Evolutionary conservation across 2,797 vertebrate species (phyloP).

Genomic region (Esox masquinongy): DNA sequence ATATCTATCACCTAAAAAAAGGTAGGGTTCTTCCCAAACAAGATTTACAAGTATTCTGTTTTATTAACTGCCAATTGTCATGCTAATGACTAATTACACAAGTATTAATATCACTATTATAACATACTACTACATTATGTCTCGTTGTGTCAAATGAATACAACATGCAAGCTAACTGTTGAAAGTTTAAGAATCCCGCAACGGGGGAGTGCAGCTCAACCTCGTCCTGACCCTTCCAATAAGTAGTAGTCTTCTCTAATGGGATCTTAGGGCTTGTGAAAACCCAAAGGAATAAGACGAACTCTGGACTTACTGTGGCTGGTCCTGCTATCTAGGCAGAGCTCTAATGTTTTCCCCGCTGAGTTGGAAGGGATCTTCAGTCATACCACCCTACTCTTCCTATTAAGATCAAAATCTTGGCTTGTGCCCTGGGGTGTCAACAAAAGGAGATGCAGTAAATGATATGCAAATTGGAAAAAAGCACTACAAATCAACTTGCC

Average conservation of each 20-base stretch:
- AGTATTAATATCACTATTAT: background rate
- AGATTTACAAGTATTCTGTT: background rate
- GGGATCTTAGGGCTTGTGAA: slow-evolving; percentile 49
- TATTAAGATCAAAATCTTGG: slow-evolving; percentile 81
- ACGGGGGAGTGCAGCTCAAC: slow-evolving; percentile 20
- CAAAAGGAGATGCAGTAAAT: slow-evolving; percentile 82
- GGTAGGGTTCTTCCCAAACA: background rate
- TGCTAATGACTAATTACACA: background rate
- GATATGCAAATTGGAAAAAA: slow-evolving; percentile 79
- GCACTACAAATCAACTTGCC: slow-evolving; percentile 73
- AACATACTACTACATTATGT: background rate
- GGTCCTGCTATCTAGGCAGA: slow-evolving; percentile 61
- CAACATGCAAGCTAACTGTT: background rate
- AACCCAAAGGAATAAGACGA: slow-evolving; percentile 53
- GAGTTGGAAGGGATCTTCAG: slow-evolving; percentile 70
- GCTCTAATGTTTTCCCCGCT: slow-evolving; percentile 69
- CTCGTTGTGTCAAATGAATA: background rate
- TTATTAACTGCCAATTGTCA: background rate
- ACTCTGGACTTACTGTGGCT: slow-evolving; percentile 60
- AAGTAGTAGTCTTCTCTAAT: slow-evolving; percentile 23
- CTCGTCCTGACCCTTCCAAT: slow-evolving; percentile 39
- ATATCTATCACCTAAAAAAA: background rate
- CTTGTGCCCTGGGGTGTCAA: slow-evolving; percentile 80
- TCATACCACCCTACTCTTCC: slow-evolving; percentile 78
- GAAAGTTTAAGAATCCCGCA: background rate